Evolutionary conservation across 2,888 invertebrate species (phyloP).

Genomic region (Boloria euphrosyne): DNA sequence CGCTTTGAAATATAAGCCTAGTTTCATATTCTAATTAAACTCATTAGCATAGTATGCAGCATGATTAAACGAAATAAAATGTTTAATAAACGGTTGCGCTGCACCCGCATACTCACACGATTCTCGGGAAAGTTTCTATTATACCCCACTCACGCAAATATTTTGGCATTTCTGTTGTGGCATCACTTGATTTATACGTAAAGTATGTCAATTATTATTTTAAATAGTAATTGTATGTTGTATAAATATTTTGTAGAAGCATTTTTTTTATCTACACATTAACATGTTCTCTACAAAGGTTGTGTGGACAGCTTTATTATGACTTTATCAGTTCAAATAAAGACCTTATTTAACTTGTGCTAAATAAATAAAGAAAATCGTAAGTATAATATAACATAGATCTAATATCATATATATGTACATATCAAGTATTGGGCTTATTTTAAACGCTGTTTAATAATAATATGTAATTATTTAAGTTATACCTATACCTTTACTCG

Average conservation of each 20-base stretch:
- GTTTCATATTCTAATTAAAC: conserved; percentile 6
- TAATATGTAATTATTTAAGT: too few relatives aligned
- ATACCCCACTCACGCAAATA: conserved; percentile 8
- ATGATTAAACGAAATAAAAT: conserved; percentile 18
- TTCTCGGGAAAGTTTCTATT: conserved; percentile 7
- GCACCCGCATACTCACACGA: conserved; percentile 10
- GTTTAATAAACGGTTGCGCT: conserved; percentile 12
- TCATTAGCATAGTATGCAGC: background rate
- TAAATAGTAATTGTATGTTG: background rate
- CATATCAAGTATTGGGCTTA: too few relatives aligned
- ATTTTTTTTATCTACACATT: too few relatives aligned
- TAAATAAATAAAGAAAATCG: too few relatives aligned
- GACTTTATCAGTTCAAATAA: too few relatives aligned
- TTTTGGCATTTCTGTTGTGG: conserved; percentile 10
- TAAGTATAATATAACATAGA: too few relatives aligned
- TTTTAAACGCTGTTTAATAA: too few relatives aligned
- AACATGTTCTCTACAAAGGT: too few relatives aligned
- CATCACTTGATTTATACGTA: conserved; percentile 1
- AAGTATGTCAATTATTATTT: background rate
- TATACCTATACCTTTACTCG: too few relatives aligned
- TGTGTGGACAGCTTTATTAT: too few relatives aligned
- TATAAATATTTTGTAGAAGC: background rate
- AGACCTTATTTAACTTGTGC: too few relatives aligned
- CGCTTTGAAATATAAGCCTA: conserved; percentile 13
- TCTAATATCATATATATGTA: too few relatives aligned